Evolutionary conservation across 2,797 vertebrate genomes (phyloP).

Genomic region (Acipenser transmontanus): DNA sequence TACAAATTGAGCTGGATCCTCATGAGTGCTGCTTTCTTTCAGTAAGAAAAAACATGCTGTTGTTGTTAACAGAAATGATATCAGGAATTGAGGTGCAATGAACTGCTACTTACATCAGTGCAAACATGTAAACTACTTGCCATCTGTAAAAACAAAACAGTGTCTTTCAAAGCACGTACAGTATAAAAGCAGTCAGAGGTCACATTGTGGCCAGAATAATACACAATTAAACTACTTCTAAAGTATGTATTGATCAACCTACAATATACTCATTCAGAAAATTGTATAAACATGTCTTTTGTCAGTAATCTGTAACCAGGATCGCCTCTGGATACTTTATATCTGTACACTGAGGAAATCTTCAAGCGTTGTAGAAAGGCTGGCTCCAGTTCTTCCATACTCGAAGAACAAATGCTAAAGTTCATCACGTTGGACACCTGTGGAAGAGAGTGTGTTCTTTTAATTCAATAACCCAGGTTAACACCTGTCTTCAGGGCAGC

Average conservation of each 20-base stretch:
- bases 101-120: too few species aligned
- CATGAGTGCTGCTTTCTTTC: too few species aligned
- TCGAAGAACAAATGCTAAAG: constrained; percentile 62
- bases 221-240: not conserved
- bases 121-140: too few species aligned
- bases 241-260: not conserved
- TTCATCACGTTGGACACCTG: constrained; percentile 75
- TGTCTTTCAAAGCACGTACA: not conserved
- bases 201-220: not conserved
- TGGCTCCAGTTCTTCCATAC: constrained; percentile 30
- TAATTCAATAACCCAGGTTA: too few species aligned
- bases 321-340: constrained; percentile 40
- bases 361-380: constrained; percentile 45
- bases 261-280: not conserved
- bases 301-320: too few species aligned
- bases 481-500: too few species aligned
- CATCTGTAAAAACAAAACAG: not conserved
- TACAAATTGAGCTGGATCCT: too few species aligned
- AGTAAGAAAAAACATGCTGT: too few species aligned
- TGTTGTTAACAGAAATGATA: too few species aligned
- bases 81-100: too few species aligned
- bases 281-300: too few species aligned
- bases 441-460: constrained; percentile 13
- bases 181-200: not conserved
- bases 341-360: constrained; percentile 27